phyloP scores from a whole-genome alignment of 2,797 vertebrate species.

The Enteromius afrohamiltoni region DNA sequence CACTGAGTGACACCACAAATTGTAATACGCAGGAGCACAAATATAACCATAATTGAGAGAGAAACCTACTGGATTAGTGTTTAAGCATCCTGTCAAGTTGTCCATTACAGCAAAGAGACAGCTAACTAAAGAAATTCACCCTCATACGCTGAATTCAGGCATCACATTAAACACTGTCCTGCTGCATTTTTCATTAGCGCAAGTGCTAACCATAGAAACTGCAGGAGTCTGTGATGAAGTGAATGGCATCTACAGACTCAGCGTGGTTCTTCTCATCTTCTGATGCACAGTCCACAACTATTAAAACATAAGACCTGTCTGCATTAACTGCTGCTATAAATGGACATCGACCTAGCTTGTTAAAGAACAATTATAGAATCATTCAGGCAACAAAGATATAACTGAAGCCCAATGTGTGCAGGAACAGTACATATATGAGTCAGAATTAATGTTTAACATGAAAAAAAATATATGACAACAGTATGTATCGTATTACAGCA shows the following conservation, averaged over 20 bases:
- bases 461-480: not conserved
- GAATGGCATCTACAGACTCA: conserved; percentile 1
- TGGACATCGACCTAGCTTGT: not conserved
- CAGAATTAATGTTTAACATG: not conserved
- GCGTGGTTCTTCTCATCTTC: conserved; percentile 5
- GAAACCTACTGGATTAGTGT: not conserved
- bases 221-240: conserved; percentile 7
- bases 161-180: conserved; percentile 13
- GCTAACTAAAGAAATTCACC: not conserved
- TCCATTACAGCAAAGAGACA: conserved; percentile 1
- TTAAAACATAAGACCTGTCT: conserved; percentile 27
- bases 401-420: not conserved
- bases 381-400: not conserved
- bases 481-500: not conserved
- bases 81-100: conserved; percentile 7
- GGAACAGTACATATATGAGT: not conserved
- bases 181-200: conserved; percentile 24
- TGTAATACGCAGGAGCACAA: not conserved
- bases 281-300: conserved; percentile 12
- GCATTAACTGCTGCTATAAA: conserved; percentile 34
- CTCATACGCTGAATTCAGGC: not conserved
- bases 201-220: not conserved
- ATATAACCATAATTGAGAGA: conserved; percentile 2
- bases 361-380: conserved; percentile 17
- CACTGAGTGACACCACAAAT: conserved; percentile 25